Evolutionary conservation across 2,888 invertebrate genomes (phyloP), one percentile per base, ranked within the genome.

Genomic region (Drosophila quinaria): DNA sequence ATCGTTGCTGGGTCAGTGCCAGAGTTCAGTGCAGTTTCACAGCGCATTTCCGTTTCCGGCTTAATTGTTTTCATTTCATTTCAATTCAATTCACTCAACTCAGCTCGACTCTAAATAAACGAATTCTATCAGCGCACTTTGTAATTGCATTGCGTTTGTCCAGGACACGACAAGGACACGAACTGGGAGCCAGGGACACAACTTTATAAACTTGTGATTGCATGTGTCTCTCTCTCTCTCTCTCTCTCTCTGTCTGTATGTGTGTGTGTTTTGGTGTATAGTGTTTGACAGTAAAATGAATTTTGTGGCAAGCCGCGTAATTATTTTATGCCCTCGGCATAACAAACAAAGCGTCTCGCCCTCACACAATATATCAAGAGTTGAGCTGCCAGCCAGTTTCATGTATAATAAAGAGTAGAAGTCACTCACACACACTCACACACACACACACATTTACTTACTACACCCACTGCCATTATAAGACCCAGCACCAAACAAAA

Each of bases 241-340:
- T 35, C 13, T 37, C 22, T 58, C 13, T n/a, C 5, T 58, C 37
- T 59, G 52, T 39, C 46, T 49, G 46, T 50, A 35, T 54, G 39
- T 50, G 47, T 60, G 19, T 37, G n/a, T 55, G 49, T 62, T 61
- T 62, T 49, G 64, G 54, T 56, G 64, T 70, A 64, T 54, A 52
- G 63, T 56, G 70, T 74, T 76, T 70, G 64, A 70, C 78, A 80
- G 80, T 50, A 67, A 85, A 89, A 84, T 87, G 87, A 87, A 87
- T 88, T 80, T 86, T 85, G 86, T 73, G 87, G 84, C 80, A 77
- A 76, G 79, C 81, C 83, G 80, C 78, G 80, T 90, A 90, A 90
- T 90, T 91, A 91, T 90, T 90, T 90, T 80, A 90, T 88, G 84
- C 74, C 67, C 70, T 67, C 72, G 80, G 74, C 77, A n/a, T n/a